Evolutionary conservation across 2,797 vertebrate species (phyloP).

Genomic region (Crocodylus rhombifer): DNA sequence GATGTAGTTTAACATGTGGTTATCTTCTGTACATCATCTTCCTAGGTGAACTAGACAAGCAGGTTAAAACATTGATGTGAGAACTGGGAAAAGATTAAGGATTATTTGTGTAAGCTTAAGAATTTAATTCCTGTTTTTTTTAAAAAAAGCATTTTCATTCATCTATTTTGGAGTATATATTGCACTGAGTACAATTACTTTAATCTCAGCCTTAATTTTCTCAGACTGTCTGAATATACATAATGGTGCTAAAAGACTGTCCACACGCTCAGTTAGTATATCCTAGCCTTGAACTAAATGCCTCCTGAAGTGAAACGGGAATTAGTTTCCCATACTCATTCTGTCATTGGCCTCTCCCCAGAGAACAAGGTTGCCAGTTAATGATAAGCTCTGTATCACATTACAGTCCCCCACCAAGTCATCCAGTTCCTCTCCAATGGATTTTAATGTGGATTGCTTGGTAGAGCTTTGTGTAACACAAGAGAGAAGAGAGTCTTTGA

Average conservation of each 20-base stretch:
- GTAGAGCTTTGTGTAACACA: not conserved
- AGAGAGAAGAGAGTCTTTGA: not conserved
- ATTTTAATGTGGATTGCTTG: not conserved
- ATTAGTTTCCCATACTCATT: constrained; percentile 16
- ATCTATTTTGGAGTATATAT: not conserved
- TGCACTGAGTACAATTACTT: not conserved
- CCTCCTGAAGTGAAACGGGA: constrained; percentile 1
- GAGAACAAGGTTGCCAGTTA: constrained; percentile 27
- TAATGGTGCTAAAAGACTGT: constrained; percentile 8
- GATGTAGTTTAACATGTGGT: not conserved
- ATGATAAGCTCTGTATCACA: not conserved
- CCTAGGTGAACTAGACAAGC: not conserved
- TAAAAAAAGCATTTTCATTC: not conserved
- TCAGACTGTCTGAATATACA: not conserved
- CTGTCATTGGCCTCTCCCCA: not conserved
- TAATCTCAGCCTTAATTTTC: not conserved
- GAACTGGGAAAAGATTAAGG: not conserved
- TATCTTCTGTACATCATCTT: not conserved
- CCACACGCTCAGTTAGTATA: not conserved
- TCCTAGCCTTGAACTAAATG: constrained; percentile 16
- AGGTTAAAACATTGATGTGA: not conserved
- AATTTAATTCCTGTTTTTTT: not conserved
- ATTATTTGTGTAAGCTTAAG: rapidly evolving
- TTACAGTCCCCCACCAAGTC: not conserved
- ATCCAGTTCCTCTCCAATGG: not conserved